Evolutionary conservation across 2,888 invertebrate species (phyloP).

Genomic region (Gnatocerus cornutus): DNA sequence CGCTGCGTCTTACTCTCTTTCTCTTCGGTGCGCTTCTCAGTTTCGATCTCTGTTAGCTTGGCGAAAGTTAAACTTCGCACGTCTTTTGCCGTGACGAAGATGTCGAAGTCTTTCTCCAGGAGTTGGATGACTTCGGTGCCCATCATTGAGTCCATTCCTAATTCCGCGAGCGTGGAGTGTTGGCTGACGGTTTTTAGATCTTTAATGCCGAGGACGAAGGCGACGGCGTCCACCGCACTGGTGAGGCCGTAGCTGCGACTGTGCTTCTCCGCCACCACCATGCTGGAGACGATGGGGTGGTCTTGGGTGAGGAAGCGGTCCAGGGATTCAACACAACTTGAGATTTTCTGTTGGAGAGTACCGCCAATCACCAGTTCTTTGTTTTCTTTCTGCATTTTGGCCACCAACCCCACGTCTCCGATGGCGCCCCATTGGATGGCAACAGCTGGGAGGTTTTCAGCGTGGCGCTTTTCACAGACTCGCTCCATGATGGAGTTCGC

Average conservation of each 20-base stretch:
- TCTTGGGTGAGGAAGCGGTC: constrained; percentile 81
- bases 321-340: constrained; percentile 76
- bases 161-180: constrained; percentile 74
- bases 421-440: constrained; percentile 96
- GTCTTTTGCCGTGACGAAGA: constrained; percentile 64
- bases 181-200: constrained; percentile 65
- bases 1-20: too few relatives aligned
- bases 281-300: constrained; percentile 78
- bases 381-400: constrained; percentile 71
- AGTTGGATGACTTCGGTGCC: constrained; percentile 75
- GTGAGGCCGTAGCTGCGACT: constrained; percentile 72
- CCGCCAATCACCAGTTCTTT: constrained; percentile 71
- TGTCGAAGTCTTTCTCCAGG: constrained; percentile 23
- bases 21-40: constrained; percentile 75
- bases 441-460: constrained; percentile 82
- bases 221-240: constrained; percentile 81
- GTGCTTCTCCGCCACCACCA: constrained; percentile 85
- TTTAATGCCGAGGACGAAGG: constrained; percentile 64
- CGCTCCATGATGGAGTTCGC: constrained; percentile 94
- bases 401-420: constrained; percentile 78
- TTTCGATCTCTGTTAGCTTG: constrained; percentile 75
- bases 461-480: constrained; percentile 83
- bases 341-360: constrained; percentile 78
- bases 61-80: constrained; percentile 82
- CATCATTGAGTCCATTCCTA: constrained; percentile 84